Evolutionary conservation across 2,797 vertebrate species (phyloP).

Genomic region (Momotus momota): DNA sequence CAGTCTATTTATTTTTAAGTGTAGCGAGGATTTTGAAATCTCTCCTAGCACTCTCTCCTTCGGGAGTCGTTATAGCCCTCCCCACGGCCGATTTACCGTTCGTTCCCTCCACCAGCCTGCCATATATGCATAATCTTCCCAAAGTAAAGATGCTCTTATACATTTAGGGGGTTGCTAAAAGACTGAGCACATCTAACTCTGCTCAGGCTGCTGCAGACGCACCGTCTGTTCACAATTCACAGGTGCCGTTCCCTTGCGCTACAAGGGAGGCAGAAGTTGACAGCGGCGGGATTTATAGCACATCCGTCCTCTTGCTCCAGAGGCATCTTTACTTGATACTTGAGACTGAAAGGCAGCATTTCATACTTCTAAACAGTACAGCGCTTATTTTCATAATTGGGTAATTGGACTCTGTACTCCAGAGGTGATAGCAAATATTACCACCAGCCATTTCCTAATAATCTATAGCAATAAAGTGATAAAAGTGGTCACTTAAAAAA

Average conservation of each 20-base stretch:
- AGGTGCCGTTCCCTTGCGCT: not conserved
- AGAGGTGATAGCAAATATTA: not conserved
- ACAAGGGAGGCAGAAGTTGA: not conserved
- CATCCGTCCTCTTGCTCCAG: not conserved
- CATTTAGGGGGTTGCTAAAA: not conserved
- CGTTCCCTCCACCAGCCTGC: not conserved
- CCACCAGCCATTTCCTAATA: not conserved
- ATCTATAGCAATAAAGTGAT: not conserved
- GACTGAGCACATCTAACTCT: not conserved
- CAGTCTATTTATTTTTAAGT: not conserved
- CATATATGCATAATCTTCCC: not conserved
- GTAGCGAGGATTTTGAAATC: not conserved
- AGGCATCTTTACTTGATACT: not conserved
- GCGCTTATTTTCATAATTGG: not conserved
- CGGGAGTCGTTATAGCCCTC: not conserved
- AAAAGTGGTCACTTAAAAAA: not conserved
- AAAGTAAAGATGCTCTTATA: not conserved
- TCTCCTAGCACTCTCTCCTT: not conserved
- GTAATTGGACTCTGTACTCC: not conserved
- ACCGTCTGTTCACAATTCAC: not conserved
- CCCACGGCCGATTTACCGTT: not conserved
- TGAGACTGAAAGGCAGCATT: not conserved
- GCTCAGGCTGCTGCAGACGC: not conserved
- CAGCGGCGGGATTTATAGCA: not conserved
- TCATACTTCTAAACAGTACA: not conserved